phyloP scores from a whole-genome alignment of 2,888 invertebrate species.

The Macrophya annulata region DNA sequence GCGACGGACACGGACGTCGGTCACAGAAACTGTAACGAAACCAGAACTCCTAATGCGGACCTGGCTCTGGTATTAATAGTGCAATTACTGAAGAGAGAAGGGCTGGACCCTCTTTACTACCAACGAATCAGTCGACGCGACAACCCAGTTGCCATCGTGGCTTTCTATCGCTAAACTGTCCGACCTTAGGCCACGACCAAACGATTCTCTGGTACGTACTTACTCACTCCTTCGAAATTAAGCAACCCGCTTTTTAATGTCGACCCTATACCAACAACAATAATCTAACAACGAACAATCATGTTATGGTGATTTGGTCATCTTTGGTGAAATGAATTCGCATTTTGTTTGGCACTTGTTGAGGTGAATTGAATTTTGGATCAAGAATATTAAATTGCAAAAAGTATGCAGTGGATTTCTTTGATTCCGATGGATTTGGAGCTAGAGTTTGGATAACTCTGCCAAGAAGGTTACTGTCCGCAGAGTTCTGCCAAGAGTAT shows the following conservation, averaged over 20 bases:
- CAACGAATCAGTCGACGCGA: slow-evolving; percentile 50
- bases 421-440: neutral
- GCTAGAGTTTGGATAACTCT: neutral
- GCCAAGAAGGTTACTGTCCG: slow-evolving; percentile 47
- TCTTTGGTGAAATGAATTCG: neutral
- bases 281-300: no score
- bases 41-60: slow-evolving; percentile 44
- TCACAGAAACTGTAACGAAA: slow-evolving; percentile 9
- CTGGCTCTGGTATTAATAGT: slow-evolving; percentile 50
- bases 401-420: neutral
- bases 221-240: slow-evolving; percentile 30
- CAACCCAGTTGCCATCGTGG: slow-evolving; percentile 45
- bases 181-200: slow-evolving; percentile 28
- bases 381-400: neutral
- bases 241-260: neutral
- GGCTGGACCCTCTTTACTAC: slow-evolving; percentile 51
- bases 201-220: slow-evolving; percentile 1
- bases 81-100: slow-evolving; percentile 51
- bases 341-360: neutral
- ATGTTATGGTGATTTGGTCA: neutral
- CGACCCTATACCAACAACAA: neutral
- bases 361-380: neutral
- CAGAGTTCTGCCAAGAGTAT: slow-evolving; percentile 57
- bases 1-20: neutral
- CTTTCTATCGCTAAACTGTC: slow-evolving; percentile 42